Conservation (phyloP, 2,888 invertebrate species). For the Deladenus siricidicola region DNA sequence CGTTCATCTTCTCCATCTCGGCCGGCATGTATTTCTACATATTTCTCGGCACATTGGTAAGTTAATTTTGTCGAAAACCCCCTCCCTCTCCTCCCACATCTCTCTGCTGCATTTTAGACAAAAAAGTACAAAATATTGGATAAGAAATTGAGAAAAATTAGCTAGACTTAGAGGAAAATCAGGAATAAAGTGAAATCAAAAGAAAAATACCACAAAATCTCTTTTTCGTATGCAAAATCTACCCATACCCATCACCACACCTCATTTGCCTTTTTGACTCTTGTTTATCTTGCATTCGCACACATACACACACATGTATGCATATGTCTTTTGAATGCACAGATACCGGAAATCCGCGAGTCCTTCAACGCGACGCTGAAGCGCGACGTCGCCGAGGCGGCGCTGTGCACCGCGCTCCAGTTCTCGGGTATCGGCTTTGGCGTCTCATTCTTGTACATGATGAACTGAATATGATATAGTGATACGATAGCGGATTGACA, state of each 20-base stretch:
- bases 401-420: conserved; percentile 34
- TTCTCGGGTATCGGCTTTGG: conserved; percentile 35
- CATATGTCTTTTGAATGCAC: too few species aligned
- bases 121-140: too few species aligned
- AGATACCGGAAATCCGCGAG: conserved; percentile 51
- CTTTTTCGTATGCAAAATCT: too few species aligned
- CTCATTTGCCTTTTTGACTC: not conserved
- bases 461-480: too few species aligned
- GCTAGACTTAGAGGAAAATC: too few species aligned
- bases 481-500: too few species aligned
- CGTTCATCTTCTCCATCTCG: conserved; percentile 46
- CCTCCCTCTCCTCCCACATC: too few species aligned
- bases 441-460: conserved; percentile 38
- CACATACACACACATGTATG: not conserved
- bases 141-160: too few species aligned
- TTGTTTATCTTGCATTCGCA: not conserved
- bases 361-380: conserved; percentile 41
- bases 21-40: conserved; percentile 51
- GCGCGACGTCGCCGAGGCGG: conserved; percentile 35
- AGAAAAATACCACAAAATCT: too few species aligned
- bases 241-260: too few species aligned
- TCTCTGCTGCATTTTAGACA: not conserved
- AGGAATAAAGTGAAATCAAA: too few species aligned
- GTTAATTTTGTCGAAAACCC: too few species aligned
- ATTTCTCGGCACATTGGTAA: conserved; percentile 49